These are phyloP conservation scores for Meteorus colon DNA, from an alignment of 2,888 invertebrate species.

Conservation along the genomic window DNA sequence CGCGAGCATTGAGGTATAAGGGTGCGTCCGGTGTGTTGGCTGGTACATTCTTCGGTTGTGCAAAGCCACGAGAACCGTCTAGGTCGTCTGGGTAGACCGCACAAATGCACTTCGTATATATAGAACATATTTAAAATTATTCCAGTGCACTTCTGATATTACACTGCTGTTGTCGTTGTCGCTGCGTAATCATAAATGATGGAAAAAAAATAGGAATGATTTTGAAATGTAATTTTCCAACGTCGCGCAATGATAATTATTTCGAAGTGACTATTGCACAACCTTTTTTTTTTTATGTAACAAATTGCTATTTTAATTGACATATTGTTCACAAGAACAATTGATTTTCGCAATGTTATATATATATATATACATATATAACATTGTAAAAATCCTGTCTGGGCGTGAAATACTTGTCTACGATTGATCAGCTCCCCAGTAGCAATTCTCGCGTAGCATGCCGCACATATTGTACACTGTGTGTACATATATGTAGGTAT, in stretches of 20 bases:
- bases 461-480: not conserved
- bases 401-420: not conserved
- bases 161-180: not conserved
- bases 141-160: not conserved
- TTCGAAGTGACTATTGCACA: slow-evolving; percentile 4
- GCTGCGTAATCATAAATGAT: slow-evolving; percentile 16
- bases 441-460: not conserved
- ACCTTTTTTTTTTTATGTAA: not conserved
- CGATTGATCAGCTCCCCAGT: not conserved
- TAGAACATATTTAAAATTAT: slow-evolving; percentile 18
- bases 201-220: slow-evolving; percentile 16
- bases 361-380: not conserved
- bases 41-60: slow-evolving; percentile 55
- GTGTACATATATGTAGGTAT: not conserved
- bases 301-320: not conserved
- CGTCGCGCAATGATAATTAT: slow-evolving; percentile 16
- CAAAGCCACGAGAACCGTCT: slow-evolving; percentile 50
- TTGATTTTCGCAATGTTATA: slow-evolving; percentile 23
- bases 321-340: not conserved
- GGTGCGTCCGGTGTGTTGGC: slow-evolving; percentile 53
- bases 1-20: slow-evolving; percentile 35
- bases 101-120: slow-evolving; percentile 19
- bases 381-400: not conserved
- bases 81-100: slow-evolving; percentile 52
- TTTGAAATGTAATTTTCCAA: slow-evolving; percentile 25